These are phyloP conservation scores for Elgonia sp. DNA, from an alignment of 2,888 invertebrate genomes.

Conservation along the genomic window DNA sequence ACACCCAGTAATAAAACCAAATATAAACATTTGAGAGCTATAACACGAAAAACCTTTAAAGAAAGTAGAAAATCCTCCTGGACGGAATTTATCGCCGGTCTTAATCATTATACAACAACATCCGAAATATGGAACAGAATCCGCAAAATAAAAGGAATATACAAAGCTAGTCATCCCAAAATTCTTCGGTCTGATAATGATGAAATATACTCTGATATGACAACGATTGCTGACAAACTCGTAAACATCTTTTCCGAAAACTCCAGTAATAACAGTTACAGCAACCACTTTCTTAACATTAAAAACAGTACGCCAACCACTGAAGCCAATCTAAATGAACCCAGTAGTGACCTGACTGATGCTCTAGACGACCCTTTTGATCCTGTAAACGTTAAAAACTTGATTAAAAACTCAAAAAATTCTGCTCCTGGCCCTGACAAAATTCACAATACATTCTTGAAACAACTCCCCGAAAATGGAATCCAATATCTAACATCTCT, in stretches of 20 bases:
- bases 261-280: constrained; percentile 53
- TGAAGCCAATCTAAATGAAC: neutral
- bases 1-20: constrained; percentile 20
- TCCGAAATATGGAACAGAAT: neutral
- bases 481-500: neutral
- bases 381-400: neutral
- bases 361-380: neutral
- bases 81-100: constrained; percentile 9
- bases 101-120: neutral
- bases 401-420: neutral
- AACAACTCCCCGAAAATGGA: neutral
- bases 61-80: constrained; percentile 57
- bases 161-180: neutral
- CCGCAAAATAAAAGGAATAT: neutral
- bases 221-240: constrained; percentile 6
- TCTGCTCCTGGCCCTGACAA: neutral
- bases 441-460: neutral
- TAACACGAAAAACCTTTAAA: constrained; percentile 59
- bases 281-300: constrained; percentile 13
- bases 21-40: constrained; percentile 33
- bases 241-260: constrained; percentile 58
- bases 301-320: neutral
- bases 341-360: neutral
- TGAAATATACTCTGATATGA: neutral
- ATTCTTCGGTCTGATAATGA: neutral